Evolutionary conservation across 2,888 invertebrate species (phyloP).

Genomic region (Lycia hirtaria): DNA sequence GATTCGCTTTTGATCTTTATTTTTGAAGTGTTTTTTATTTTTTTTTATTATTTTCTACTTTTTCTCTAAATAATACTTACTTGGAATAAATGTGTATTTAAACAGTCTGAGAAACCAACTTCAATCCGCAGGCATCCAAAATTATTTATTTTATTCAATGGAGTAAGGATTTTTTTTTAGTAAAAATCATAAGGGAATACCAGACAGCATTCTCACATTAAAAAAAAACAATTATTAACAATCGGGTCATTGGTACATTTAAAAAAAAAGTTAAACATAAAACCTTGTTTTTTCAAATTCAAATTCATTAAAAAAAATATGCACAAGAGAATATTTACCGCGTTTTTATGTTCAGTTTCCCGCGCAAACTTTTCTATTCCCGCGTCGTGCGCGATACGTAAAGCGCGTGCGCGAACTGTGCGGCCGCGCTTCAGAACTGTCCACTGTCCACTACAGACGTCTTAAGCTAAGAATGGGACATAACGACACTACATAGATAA

Average conservation of each 20-base stretch:
- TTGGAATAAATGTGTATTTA: no score
- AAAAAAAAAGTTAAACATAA: neutral
- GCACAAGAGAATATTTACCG: slow-evolving; percentile 45
- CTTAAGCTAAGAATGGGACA: no score
- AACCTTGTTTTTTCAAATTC: neutral
- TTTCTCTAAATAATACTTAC: no score
- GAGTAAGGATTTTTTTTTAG: no score
- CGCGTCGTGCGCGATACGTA: slow-evolving; percentile 39
- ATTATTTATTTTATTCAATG: no score
- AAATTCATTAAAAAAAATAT: neutral
- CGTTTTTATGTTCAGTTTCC: slow-evolving; percentile 44
- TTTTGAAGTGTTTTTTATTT: no score
- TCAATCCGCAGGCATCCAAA: no score
- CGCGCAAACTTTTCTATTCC: slow-evolving; percentile 46
- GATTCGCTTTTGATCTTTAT: no score
- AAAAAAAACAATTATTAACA: neutral
- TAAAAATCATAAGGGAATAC: no score
- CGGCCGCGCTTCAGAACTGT: slow-evolving; percentile 69
- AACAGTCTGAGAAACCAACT: no score
- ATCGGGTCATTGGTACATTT: neutral
- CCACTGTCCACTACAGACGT: neutral
- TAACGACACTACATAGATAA: no score
- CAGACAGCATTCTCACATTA: neutral
- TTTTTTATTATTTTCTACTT: no score
- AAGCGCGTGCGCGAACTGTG: slow-evolving; percentile 73